Evolutionary conservation across 2,888 invertebrate genomes (phyloP).

Genomic region (Limnephilus rhombicus): DNA sequence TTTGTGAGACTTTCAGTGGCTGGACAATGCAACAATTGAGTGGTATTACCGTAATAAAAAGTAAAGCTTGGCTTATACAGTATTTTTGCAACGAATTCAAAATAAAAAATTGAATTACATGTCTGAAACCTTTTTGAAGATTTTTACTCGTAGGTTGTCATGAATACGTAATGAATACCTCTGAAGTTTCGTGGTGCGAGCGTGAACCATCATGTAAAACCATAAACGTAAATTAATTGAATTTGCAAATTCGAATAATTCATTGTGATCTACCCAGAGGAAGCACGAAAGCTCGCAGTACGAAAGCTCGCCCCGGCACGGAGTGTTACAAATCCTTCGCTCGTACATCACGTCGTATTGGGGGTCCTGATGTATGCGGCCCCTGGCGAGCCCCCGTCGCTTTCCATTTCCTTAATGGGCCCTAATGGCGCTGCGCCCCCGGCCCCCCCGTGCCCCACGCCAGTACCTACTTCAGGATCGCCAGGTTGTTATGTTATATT

Average conservation of each 20-base stretch:
- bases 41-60: no score
- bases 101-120: no score
- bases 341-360: background rate
- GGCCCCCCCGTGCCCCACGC: background rate
- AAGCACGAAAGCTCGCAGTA: background rate
- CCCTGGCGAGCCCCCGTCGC: constrained; percentile 57
- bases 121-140: no score
- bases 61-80: no score
- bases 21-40: no score
- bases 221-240: background rate
- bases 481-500: background rate
- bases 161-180: background rate
- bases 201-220: background rate
- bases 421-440: constrained; percentile 55
- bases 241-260: background rate
- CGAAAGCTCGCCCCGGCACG: background rate
- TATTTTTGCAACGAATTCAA: no score
- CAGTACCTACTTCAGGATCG: background rate
- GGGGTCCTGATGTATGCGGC: constrained; percentile 53
- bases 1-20: no score
- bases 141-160: background rate
- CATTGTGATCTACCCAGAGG: background rate
- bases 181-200: background rate
- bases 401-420: constrained; percentile 65
- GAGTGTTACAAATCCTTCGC: constrained; percentile 13